Percentiles rank a stretch among this genome's conserved stretches.
Evolutionary conservation across 1,140 invertebrate species (phyloP).

Genomic region (Calliopsis andreniformis): DNA sequence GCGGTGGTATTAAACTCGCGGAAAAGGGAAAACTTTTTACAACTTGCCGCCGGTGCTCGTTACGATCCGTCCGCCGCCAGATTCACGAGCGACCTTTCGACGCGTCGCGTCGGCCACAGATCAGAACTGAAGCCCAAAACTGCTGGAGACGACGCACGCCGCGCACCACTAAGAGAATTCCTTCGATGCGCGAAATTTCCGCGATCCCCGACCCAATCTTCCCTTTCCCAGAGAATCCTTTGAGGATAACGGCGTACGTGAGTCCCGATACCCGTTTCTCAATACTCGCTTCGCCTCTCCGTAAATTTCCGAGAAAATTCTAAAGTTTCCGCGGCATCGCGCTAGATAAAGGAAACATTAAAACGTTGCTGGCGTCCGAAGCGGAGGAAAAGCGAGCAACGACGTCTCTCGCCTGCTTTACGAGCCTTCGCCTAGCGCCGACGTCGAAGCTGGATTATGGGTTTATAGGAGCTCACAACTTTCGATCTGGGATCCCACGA

Average conservation of each 20-base stretch:
- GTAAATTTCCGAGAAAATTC: slow-evolving; percentile 15
- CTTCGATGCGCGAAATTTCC: slow-evolving; percentile 35
- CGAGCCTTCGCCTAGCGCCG: no score
- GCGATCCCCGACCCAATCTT: neutral
- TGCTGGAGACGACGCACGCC: neutral
- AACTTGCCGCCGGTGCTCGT: slow-evolving; percentile 43
- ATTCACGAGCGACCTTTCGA: slow-evolving; percentile 44
- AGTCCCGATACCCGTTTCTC: neutral
- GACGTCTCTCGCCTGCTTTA: neutral
- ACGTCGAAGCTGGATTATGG: neutral
- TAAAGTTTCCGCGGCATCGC: neutral
- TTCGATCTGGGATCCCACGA: neutral
- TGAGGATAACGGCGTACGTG: slow-evolving; percentile 9
- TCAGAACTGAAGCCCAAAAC: slow-evolving; percentile 31
- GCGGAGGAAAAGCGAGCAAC: neutral
- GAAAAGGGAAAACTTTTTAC: slow-evolving; percentile 42
- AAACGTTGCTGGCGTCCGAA: neutral
- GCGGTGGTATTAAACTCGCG: slow-evolving; percentile 38
- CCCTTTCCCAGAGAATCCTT: neutral
- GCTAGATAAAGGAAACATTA: slow-evolving; percentile 1
- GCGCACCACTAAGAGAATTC: slow-evolving; percentile 43
- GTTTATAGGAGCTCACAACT: slow-evolving; percentile 8
- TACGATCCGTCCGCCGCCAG: slow-evolving; percentile 33
- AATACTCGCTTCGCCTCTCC: neutral
- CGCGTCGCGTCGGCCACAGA: slow-evolving; percentile 5